Evolutionary conservation across 2,797 vertebrate genomes (phyloP).

Genomic region (Microctenopoma lineatum): DNA sequence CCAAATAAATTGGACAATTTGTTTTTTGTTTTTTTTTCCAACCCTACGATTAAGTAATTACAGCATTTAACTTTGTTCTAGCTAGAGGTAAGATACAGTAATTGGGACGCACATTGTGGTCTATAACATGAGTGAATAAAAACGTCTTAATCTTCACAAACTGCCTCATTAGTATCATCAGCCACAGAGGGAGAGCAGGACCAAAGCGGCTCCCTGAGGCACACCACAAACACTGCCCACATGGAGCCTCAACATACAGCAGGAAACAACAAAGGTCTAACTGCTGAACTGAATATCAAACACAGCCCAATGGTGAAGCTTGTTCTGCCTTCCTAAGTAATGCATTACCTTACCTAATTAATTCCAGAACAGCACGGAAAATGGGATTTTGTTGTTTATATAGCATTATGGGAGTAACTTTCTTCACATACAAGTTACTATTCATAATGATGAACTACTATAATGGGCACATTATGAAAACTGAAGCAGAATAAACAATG

Average conservation of each 20-base stretch:
- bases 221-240: conserved; percentile 39
- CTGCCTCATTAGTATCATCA: conserved; percentile 63
- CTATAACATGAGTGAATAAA: conserved; percentile 38
- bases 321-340: conserved; percentile 37
- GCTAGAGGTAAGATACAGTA: conserved; percentile 33
- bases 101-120: conserved; percentile 37
- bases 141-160: conserved; percentile 58
- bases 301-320: conserved; percentile 33
- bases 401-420: conserved; percentile 42
- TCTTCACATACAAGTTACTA: conserved; percentile 43
- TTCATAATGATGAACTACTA: conserved; percentile 49
- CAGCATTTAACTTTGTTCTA: conserved; percentile 25
- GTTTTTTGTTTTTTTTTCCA: not conserved
- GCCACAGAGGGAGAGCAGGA: conserved; percentile 44
- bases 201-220: conserved; percentile 46
- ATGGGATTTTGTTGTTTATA: conserved; percentile 48
- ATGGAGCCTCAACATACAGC: conserved; percentile 24
- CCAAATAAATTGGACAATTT: conserved; percentile 8
- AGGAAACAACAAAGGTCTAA: conserved; percentile 15
- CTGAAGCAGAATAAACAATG: conserved; percentile 57
- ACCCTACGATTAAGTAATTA: conserved; percentile 17
- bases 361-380: conserved; percentile 41
- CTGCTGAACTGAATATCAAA: conserved; percentile 41
- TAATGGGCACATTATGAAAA: conserved; percentile 68
- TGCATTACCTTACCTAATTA: conserved; percentile 50